phyloP scores from a whole-genome alignment of 1,140 invertebrate species.

The Mercenaria mercenaria region DNA sequence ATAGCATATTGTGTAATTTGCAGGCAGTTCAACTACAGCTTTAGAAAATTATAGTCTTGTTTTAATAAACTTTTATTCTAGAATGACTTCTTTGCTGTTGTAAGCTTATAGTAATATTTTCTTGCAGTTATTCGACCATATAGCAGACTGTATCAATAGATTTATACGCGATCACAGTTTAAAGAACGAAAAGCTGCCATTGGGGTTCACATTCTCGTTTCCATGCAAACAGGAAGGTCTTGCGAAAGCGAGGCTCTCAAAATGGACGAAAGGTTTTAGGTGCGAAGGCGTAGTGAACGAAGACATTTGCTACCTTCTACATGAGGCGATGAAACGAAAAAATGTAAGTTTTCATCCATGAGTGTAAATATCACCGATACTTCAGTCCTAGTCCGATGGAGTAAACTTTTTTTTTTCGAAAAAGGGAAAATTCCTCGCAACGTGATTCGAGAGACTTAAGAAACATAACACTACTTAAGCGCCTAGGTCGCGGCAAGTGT shows the following conservation, averaged over 20 bases:
- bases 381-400: too few relatives aligned
- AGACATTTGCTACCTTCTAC: slow-evolving; percentile 94
- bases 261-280: slow-evolving; percentile 99
- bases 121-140: slow-evolving; percentile 96
- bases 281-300: slow-evolving; percentile 95
- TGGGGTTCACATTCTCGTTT: slow-evolving; percentile 99
- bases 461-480: too few relatives aligned
- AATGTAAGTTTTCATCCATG: slow-evolving; percentile 74
- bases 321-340: slow-evolving; percentile 92
- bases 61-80: too few relatives aligned
- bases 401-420: too few relatives aligned
- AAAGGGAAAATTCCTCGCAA: too few relatives aligned
- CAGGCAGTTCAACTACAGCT: too few relatives aligned
- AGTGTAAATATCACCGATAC: background rate
- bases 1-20: too few relatives aligned
- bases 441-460: too few relatives aligned
- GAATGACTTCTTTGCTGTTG: too few relatives aligned
- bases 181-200: slow-evolving; percentile 90
- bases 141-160: slow-evolving; percentile 97
- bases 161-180: slow-evolving; percentile 94
- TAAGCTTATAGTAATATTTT: too few relatives aligned
- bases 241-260: slow-evolving; percentile 94
- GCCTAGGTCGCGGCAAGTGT: too few relatives aligned
- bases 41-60: too few relatives aligned
- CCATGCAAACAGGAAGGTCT: slow-evolving; percentile 96